phyloP scores from a whole-genome alignment of 1,140 invertebrate species.

The Galendromus occidentalis region DNA sequence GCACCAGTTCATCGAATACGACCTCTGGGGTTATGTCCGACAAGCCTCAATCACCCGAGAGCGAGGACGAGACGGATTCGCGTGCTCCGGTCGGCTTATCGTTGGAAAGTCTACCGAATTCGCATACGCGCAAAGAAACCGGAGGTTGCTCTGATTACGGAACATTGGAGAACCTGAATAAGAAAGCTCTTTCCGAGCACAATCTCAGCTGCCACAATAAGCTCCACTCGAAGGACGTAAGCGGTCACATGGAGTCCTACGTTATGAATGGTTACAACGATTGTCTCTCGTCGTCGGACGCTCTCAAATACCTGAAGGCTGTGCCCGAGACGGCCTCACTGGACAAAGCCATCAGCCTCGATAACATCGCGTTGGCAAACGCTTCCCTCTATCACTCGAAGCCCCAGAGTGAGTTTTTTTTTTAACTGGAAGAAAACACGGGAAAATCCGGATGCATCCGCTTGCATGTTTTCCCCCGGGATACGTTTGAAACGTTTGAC shows the following conservation, averaged over 20 bases:
- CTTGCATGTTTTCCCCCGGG: not conserved
- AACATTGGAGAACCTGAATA: constrained; percentile 1
- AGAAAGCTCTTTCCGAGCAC: constrained; percentile 2
- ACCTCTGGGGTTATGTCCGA: constrained; percentile 87
- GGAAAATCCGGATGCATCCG: not conserved
- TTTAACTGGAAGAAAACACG: not conserved
- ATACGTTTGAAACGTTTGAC: not conserved
- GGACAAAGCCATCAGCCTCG: constrained; percentile 9
- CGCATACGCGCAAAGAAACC: constrained; percentile 23
- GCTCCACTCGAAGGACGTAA: not conserved
- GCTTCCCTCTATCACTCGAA: not conserved
- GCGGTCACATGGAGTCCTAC: not conserved
- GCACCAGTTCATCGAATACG: constrained; percentile 73
- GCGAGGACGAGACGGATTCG: constrained; percentile 31
- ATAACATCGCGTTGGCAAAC: not conserved
- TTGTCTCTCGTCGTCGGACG: not conserved
- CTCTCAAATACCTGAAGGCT: not conserved
- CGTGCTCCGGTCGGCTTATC: constrained; percentile 34
- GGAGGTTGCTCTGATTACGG: constrained; percentile 11
- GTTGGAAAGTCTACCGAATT: constrained; percentile 46
- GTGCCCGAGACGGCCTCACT: not conserved
- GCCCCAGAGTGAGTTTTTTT: not conserved
- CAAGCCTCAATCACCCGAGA: constrained; percentile 72
- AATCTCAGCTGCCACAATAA: constrained; percentile 11
- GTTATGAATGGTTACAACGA: not conserved